Percentiles rank a stretch among this genome's conserved stretches.
Evolutionary conservation across 2,113 vertebrate species (phyloP).

Genomic region (Marmota monax): DNA sequence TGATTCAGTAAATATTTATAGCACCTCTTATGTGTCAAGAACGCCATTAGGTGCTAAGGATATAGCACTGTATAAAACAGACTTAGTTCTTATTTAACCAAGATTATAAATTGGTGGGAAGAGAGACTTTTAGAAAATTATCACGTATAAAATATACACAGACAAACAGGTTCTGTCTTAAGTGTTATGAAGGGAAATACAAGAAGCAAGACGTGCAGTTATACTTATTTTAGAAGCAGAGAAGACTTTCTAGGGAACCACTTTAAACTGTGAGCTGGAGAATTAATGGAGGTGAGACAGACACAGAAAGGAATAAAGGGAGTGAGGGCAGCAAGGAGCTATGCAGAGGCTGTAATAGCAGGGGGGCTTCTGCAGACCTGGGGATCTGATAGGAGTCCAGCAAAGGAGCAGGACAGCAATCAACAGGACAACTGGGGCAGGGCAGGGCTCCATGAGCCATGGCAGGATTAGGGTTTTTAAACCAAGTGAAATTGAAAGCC

Average conservation of each 20-base stretch:
- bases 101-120: conserved; percentile 21
- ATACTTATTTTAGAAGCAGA: conserved; percentile 6
- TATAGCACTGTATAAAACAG: background rate
- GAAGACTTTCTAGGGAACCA: background rate
- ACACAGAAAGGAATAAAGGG: background rate
- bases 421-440: background rate
- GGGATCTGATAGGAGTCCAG: background rate
- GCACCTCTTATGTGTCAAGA: background rate
- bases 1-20: conserved; percentile 51
- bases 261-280: background rate
- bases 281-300: background rate
- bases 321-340: background rate
- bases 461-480: background rate
- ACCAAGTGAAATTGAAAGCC: background rate
- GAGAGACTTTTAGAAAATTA: background rate
- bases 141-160: background rate
- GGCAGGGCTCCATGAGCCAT: accelerated
- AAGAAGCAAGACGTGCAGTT: background rate
- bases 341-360: background rate
- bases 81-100: background rate
- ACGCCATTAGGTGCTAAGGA: background rate
- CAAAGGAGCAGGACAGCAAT: background rate
- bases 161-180: background rate
- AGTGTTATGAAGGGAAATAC: background rate
- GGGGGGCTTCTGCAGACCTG: too few species aligned